Evolutionary conservation across 2,797 vertebrate genomes (phyloP).

Genomic region (Scyliorhinus canicula): DNA sequence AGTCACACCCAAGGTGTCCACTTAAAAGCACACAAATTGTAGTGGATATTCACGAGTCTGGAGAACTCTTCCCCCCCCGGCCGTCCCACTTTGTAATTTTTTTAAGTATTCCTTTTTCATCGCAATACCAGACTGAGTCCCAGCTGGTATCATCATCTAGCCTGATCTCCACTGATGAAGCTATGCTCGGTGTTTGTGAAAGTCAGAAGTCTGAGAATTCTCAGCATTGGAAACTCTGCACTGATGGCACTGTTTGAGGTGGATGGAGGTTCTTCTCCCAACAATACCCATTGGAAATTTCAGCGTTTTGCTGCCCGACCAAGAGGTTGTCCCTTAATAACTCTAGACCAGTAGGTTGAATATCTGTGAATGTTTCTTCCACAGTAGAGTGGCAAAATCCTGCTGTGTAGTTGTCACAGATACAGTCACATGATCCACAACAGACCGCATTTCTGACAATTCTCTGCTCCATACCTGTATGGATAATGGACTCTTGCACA

Average conservation of each 20-base stretch:
- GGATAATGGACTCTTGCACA: too few relatives aligned
- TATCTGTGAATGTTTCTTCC: not conserved
- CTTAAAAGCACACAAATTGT: not conserved
- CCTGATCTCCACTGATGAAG: not conserved
- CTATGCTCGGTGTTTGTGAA: not conserved
- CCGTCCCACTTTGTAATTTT: not conserved
- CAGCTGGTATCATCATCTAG: not conserved
- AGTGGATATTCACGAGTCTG: not conserved
- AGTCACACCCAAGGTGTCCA: not conserved
- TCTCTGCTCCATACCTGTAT: not conserved
- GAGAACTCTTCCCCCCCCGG: not conserved
- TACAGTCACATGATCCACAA: not conserved
- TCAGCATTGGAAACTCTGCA: not conserved
- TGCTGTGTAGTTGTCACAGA: not conserved
- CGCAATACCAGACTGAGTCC: not conserved
- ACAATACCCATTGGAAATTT: not conserved
- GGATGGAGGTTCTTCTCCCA: not conserved
- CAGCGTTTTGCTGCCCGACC: not conserved
- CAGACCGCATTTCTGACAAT: not conserved
- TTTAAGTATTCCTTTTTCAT: not conserved
- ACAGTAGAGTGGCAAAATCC: not conserved
- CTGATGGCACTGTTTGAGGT: not conserved
- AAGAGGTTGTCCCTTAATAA: not conserved
- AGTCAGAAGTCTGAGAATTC: not conserved
- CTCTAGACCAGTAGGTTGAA: not conserved